These are phyloP conservation scores for Solea solea DNA, from an alignment of 2,113 vertebrate genomes.

Conservation along the genomic window DNA sequence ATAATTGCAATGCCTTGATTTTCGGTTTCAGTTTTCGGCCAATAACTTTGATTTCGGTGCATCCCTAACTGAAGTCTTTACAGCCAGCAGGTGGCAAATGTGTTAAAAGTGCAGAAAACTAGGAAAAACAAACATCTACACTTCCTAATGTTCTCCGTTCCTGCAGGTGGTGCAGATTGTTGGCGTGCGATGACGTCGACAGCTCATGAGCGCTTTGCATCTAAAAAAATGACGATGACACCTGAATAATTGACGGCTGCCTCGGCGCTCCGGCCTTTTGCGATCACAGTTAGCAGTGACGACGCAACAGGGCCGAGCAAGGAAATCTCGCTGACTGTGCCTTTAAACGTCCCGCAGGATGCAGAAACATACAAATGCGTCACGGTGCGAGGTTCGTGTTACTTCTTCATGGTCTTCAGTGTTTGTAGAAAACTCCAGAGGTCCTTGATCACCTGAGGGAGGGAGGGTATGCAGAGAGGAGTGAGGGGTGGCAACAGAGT, in stretches of 20 bases:
- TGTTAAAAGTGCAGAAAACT: not conserved
- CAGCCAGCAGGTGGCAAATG: no score
- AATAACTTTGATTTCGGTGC: no score
- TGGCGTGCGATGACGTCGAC: not conserved
- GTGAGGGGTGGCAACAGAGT: constrained; percentile 13
- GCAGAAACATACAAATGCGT: constrained; percentile 44
- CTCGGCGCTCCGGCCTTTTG: constrained; percentile 1
- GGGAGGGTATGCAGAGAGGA: constrained; percentile 39
- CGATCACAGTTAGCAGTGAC: constrained; percentile 3
- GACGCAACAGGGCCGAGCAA: constrained; percentile 20
- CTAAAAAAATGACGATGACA: not conserved
- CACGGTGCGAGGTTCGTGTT: constrained; percentile 27
- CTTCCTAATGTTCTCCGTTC: not conserved
- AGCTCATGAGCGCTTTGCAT: constrained; percentile 26
- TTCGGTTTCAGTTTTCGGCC: no score
- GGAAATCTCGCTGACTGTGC: constrained; percentile 68
- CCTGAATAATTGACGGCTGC: constrained; percentile 25
- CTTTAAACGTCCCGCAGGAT: constrained; percentile 67
- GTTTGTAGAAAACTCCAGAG: constrained; percentile 83
- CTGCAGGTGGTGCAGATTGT: constrained; percentile 19
- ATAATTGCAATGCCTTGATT: no score
- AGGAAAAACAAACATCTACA: not conserved
- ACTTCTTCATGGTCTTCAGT: constrained; percentile 79
- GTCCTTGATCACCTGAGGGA: constrained; percentile 81
- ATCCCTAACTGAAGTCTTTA: no score